These are phyloP conservation scores for Stichodactyla helianthus DNA, from an alignment of 64 coral and sea anemone species.

Conservation along the genomic window DNA sequence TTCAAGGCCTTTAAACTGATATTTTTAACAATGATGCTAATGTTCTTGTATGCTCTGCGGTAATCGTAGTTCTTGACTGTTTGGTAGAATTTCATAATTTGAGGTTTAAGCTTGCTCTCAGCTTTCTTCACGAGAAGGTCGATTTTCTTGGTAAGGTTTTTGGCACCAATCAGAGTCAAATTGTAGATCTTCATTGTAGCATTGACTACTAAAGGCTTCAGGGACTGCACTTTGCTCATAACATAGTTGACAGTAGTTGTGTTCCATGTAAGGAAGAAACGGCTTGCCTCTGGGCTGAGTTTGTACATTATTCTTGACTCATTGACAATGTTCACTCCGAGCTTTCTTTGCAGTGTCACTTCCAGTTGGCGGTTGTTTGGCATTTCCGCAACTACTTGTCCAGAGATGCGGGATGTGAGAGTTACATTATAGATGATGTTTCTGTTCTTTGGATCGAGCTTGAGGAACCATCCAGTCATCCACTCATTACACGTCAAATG, in stretches of 20 bases:
- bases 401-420: constrained; percentile 62
- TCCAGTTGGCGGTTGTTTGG: constrained; percentile 53
- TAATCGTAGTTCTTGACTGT: constrained; percentile 59
- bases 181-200: constrained; percentile 72
- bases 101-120: constrained; percentile 61
- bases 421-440: constrained; percentile 85
- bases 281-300: constrained; percentile 62
- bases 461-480: constrained; percentile 67
- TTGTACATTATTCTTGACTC: constrained; percentile 71
- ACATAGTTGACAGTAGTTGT: constrained; percentile 64
- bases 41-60: constrained; percentile 44
- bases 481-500: constrained; percentile 61
- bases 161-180: constrained; percentile 41
- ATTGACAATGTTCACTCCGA: constrained; percentile 69
- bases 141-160: constrained; percentile 66
- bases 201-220: constrained; percentile 53
- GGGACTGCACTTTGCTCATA: constrained; percentile 19
- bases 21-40: constrained; percentile 40
- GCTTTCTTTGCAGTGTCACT: constrained; percentile 75
- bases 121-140: constrained; percentile 50
- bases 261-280: constrained; percentile 72
- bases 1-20: constrained; percentile 40
- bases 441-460: constrained; percentile 49
- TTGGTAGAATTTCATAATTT: constrained; percentile 49
- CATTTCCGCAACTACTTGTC: constrained; percentile 82